Percentiles rank a stretch among this genome's conserved stretches.
These are phyloP conservation scores for Parus major DNA, from an alignment of 2,113 vertebrate genomes.

Conservation along the genomic window DNA sequence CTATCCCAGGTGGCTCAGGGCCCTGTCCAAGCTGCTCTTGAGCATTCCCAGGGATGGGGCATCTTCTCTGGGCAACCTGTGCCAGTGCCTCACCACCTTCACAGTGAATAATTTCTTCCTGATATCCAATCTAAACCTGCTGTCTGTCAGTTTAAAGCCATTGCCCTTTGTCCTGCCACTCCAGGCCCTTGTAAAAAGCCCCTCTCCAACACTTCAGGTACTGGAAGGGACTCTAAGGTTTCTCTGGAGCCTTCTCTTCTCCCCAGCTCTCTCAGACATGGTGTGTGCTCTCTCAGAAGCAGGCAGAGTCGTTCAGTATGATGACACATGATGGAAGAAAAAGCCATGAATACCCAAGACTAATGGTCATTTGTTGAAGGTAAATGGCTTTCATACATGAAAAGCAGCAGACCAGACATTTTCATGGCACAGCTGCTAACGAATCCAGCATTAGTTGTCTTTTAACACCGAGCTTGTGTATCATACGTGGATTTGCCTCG, in stretches of 20 bases:
- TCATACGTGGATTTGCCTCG: not conserved
- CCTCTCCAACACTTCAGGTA: not conserved
- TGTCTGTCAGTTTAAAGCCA: not conserved
- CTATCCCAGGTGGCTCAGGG: not conserved
- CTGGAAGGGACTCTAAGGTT: not conserved
- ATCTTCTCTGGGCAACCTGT: not conserved
- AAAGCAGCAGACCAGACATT: not conserved
- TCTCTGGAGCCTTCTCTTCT: not conserved
- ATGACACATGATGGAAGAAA: not conserved
- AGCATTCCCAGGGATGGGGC: not conserved
- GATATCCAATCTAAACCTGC: not conserved
- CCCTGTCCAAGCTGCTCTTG: not conserved
- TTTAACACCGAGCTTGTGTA: not conserved
- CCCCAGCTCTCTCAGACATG: not conserved
- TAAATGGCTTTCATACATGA: not conserved
- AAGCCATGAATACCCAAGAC: rapidly evolving
- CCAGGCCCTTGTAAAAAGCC: not conserved
- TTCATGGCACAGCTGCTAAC: not conserved
- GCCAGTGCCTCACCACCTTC: not conserved
- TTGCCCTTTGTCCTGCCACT: not conserved
- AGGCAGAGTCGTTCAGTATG: not conserved
- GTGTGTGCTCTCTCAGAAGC: not conserved
- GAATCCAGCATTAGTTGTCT: not conserved
- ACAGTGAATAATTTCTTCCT: not conserved
- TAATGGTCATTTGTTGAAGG: not conserved